These are phyloP conservation scores for Sardina pilchardus DNA, from an alignment of 2,113 vertebrate species.

Conservation along the genomic window DNA sequence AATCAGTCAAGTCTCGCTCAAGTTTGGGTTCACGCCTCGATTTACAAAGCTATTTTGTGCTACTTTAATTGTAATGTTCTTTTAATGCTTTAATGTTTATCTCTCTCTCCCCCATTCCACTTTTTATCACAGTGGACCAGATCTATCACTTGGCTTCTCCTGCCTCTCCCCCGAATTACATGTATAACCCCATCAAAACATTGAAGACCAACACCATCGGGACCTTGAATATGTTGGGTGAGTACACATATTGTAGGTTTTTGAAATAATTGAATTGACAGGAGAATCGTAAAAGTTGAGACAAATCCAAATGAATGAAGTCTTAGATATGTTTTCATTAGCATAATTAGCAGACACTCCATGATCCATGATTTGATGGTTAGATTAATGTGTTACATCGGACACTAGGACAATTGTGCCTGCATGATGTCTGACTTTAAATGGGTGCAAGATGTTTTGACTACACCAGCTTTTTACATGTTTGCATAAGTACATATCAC, in stretches of 20 bases:
- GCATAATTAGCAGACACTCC: not conserved
- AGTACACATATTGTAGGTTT: slow-evolving; percentile 56
- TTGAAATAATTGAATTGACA: not conserved
- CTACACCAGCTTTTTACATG: no score
- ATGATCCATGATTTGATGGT: no score
- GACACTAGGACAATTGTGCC: not conserved
- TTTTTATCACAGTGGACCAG: slow-evolving; percentile 84
- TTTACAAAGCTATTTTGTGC: not conserved
- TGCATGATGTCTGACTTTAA: not conserved
- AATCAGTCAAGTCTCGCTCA: no score
- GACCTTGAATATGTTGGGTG: slow-evolving; percentile 96
- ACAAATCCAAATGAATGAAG: not conserved
- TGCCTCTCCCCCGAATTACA: slow-evolving; percentile 98
- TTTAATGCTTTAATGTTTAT: not conserved
- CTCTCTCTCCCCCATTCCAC: not conserved
- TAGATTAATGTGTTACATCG: not conserved
- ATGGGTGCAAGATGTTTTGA: not conserved
- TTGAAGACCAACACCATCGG: slow-evolving; percentile 98
- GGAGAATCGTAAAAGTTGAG: not conserved
- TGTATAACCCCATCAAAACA: slow-evolving; percentile 99
- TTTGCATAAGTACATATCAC: not conserved
- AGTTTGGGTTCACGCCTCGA: no score
- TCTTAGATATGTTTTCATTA: not conserved
- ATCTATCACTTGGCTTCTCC: slow-evolving; percentile 98
- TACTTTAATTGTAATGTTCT: no score